A percentile compares a stretch with the other conserved stretches of the same genome.
Conservation (phyloP, 2,113 vertebrate genomes). For the Grallaria varia region DNA sequence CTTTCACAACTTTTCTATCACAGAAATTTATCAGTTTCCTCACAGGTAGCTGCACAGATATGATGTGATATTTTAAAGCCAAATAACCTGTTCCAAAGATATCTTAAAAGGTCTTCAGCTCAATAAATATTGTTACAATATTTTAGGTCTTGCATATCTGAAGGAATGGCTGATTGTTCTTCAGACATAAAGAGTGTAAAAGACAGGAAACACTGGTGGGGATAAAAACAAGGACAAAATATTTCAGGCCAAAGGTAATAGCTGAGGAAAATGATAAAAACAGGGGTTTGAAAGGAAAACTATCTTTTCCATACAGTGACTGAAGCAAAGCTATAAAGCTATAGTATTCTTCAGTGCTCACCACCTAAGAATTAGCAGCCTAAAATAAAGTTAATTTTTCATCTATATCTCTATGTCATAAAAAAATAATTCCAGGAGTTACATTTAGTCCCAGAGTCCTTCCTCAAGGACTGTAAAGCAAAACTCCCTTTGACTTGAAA, state of each 20-base stretch:
- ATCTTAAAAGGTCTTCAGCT: background rate
- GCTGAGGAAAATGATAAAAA: background rate
- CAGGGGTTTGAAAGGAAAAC: background rate
- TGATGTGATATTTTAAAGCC: background rate
- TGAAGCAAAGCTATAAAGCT: background rate
- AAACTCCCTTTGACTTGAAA: background rate
- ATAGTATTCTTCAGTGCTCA: background rate
- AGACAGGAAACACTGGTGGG: background rate
- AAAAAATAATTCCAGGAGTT: background rate
- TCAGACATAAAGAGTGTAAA: background rate
- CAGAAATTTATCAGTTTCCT: background rate
- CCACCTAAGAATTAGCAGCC: background rate
- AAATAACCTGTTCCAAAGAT: background rate
- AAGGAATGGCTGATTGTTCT: background rate
- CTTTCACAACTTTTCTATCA: background rate
- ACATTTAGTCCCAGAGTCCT: background rate
- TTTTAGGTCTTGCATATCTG: background rate
- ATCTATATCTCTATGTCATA: background rate
- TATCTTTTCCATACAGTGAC: background rate
- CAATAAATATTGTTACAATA: background rate
- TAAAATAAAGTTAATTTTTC: background rate
- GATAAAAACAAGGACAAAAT: background rate
- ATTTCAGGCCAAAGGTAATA: background rate
- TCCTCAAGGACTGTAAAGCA: background rate
- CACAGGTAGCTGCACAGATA: background rate